These are phyloP conservation scores for Hypselothyrea guttata DNA, from an alignment of 2,888 invertebrate species.

Conservation along the genomic window DNA sequence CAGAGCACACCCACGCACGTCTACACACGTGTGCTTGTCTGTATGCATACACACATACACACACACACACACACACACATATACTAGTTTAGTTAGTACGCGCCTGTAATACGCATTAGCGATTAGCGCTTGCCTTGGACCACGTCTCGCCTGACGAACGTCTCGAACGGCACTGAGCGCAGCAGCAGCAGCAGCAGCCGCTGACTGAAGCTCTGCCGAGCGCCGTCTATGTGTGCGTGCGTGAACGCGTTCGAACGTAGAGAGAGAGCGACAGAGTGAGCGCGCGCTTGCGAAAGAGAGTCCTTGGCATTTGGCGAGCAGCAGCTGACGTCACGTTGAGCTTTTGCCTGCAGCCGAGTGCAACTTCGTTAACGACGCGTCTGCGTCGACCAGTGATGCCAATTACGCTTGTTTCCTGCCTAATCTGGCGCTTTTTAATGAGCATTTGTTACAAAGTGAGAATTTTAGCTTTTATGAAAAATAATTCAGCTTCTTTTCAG, in stretches of 20 bases:
- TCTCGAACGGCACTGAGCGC: constrained; percentile 68
- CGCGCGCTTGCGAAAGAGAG: too few relatives aligned
- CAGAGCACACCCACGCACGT: constrained; percentile 21
- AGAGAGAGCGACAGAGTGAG: too few relatives aligned
- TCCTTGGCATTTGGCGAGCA: constrained; percentile 71
- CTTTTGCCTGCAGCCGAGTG: constrained; percentile 39
- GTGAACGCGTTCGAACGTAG: too few relatives aligned
- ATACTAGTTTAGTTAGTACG: background rate
- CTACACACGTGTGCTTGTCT: constrained; percentile 26
- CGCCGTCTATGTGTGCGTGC: too few relatives aligned
- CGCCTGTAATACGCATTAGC: background rate
- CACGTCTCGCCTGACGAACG: constrained; percentile 64
- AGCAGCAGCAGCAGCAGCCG: constrained; percentile 24
- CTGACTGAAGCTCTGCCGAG: constrained; percentile 1
- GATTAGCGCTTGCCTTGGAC: constrained; percentile 13
- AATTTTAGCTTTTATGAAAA: too few relatives aligned
- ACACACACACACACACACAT: background rate
- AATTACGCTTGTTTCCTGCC: too few relatives aligned
- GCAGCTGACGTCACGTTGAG: constrained; percentile 70
- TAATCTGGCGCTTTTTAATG: too few relatives aligned
- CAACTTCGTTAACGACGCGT: constrained; percentile 16
- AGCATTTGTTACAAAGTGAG: too few relatives aligned
- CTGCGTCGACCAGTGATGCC: too few relatives aligned
- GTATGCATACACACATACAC: constrained; percentile 5
- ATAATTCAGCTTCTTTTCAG: too few relatives aligned